Evolutionary conservation across 2,797 vertebrate genomes (phyloP).

Genomic region (Argyrosomus regius): DNA sequence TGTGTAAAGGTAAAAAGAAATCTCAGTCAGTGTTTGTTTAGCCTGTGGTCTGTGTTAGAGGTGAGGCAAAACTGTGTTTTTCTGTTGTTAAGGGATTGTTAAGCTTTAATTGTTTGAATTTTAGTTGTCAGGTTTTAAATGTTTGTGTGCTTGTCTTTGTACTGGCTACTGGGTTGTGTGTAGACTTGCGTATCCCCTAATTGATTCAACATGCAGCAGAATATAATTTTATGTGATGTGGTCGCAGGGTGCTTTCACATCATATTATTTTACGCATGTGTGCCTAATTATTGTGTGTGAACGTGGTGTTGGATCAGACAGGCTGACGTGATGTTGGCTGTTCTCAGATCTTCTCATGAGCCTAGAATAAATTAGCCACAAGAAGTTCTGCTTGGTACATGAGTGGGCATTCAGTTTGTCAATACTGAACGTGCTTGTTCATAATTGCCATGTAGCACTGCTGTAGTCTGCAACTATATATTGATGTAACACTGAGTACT

Average conservation of each 20-base stretch:
- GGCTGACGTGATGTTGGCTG: background rate
- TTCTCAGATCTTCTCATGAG: background rate
- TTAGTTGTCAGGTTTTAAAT: background rate
- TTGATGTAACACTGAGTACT: background rate
- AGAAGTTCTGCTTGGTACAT: background rate
- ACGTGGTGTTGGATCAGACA: background rate
- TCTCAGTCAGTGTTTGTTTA: slow-evolving; percentile 14
- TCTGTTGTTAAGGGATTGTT: background rate
- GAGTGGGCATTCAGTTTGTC: background rate
- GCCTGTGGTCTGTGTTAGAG: background rate
- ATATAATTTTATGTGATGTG: background rate
- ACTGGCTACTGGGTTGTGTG: background rate
- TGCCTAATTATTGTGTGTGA: background rate
- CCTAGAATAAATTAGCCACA: background rate
- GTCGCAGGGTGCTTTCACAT: background rate
- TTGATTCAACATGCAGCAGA: slow-evolving; percentile 4
- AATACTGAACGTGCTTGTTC: background rate
- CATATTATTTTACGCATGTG: background rate
- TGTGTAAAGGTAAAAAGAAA: background rate
- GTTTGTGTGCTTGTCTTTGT: background rate
- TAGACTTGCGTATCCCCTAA: slow-evolving; percentile 1
- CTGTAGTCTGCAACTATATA: background rate
- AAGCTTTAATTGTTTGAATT: slow-evolving; percentile 2
- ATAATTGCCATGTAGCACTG: background rate
- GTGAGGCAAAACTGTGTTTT: slow-evolving; percentile 12